phyloP scores from a whole-genome alignment of 2,888 invertebrate genomes.

The Calameuta filiformis region DNA sequence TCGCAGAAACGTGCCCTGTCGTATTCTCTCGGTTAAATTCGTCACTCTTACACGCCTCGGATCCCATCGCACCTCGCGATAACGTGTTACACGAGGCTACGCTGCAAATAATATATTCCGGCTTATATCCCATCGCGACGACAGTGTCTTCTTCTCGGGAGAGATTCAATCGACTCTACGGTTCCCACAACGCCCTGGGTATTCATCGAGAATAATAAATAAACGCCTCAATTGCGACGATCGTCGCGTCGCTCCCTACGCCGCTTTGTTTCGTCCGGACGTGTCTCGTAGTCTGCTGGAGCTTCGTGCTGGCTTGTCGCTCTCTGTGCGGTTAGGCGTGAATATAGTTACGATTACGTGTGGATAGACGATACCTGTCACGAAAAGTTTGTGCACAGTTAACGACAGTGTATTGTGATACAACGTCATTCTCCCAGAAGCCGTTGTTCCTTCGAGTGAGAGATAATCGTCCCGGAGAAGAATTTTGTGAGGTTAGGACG shows the following conservation, averaged over 20 bases:
- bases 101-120: background rate
- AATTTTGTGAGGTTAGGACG: background rate
- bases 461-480: background rate
- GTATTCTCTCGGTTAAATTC: background rate
- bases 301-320: background rate
- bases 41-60: background rate
- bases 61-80: background rate
- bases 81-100: background rate
- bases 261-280: background rate
- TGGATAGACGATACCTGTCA: background rate
- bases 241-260: background rate
- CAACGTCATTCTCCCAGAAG: background rate
- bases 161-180: background rate
- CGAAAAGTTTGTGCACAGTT: background rate
- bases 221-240: background rate
- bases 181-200: background rate
- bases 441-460: background rate
- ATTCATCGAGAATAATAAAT: background rate
- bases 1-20: background rate
- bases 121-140: background rate
- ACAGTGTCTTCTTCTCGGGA: background rate
- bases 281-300: background rate
- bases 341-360: background rate
- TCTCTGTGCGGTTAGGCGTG: background rate
- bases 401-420: background rate